Conservation (phyloP, 2,797 vertebrate species). For the Erethizon dorsatum region DNA sequence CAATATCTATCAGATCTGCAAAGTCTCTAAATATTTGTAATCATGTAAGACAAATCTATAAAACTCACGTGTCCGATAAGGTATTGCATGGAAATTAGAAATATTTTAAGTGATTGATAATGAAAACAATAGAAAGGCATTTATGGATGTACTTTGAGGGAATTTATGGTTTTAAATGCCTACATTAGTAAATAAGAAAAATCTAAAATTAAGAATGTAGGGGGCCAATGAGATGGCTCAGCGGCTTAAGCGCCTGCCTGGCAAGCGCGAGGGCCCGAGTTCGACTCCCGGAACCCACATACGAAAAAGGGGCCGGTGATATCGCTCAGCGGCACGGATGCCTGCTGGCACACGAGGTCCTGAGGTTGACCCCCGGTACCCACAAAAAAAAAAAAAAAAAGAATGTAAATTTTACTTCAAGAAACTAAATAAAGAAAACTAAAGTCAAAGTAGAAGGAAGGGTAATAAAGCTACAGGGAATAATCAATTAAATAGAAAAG, state of each 20-base stretch:
- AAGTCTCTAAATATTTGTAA: background rate
- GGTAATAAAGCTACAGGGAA: background rate
- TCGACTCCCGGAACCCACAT: too few relatives aligned
- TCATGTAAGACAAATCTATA: background rate
- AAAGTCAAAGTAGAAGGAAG: background rate
- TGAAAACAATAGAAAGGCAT: background rate
- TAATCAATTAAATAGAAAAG: background rate
- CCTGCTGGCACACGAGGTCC: too few relatives aligned
- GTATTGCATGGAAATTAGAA: background rate
- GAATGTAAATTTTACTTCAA: background rate
- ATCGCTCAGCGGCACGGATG: too few relatives aligned
- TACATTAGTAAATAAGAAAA: background rate
- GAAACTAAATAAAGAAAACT: background rate
- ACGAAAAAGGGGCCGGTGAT: too few relatives aligned
- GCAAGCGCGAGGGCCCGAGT: too few relatives aligned
- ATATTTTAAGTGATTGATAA: constrained; percentile 7
- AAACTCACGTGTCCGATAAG: background rate
- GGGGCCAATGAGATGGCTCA: too few relatives aligned
- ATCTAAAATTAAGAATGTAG: constrained; percentile 8
- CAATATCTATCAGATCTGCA: background rate
- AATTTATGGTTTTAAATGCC: background rate
- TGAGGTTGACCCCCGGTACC: too few relatives aligned
- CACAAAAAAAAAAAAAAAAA: background rate
- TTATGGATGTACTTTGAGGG: background rate
- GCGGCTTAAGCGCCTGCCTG: too few relatives aligned